Evolutionary conservation across 2,888 invertebrate species (phyloP), one percentile per base, ranked within the genome.

Genomic region (Macrosoma leucophasiata): DNA sequence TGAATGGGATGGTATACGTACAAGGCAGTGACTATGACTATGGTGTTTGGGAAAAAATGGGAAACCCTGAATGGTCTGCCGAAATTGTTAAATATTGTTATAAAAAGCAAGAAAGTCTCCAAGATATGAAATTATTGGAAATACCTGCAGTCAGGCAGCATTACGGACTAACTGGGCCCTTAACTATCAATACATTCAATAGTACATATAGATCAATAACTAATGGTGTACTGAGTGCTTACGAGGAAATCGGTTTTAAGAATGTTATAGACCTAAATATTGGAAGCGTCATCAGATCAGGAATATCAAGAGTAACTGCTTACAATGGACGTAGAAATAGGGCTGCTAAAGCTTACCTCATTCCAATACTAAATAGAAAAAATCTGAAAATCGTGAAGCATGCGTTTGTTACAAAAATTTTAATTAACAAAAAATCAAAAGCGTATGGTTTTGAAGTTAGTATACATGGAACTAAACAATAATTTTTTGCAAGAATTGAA

Each of bases 1-100:
- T 88, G 1, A 89, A 89, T 55, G 85, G 66, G 10, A 87, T 88
- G 79, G 56, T 88, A 20, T 88, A 87, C 44, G 58, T 87, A 1
- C 79, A 79, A 25, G 89, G 88, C 1, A 78, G 66, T 39, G 52
- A 56, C 0, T 39, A 58, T 1, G 87, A 88, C 48, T 89, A 76
- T 43, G 63, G 85, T 36, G 54, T 55, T 13, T 89, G 89, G 89
- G 72, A 70, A 7, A 52, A 65, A 0, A 55, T 62, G 8, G 88
- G 88, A 2, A 88, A 88, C 34, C 24, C 49, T 1, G 85, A 86
- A 4, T 89, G 89, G 89, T 43, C 48, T 26, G 86, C 86, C 46
- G 52, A 82, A 19, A 71, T 84, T n/a, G 81, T 86, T 2, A 41
- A 62, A 0, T 48, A 71, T 3, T 88, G 85, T 43, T 85, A 74